Percentiles rank a stretch among this genome's conserved stretches.
Conservation (phyloP, 1,140 invertebrate genomes). For the Hirudo medicinalis region DNA sequence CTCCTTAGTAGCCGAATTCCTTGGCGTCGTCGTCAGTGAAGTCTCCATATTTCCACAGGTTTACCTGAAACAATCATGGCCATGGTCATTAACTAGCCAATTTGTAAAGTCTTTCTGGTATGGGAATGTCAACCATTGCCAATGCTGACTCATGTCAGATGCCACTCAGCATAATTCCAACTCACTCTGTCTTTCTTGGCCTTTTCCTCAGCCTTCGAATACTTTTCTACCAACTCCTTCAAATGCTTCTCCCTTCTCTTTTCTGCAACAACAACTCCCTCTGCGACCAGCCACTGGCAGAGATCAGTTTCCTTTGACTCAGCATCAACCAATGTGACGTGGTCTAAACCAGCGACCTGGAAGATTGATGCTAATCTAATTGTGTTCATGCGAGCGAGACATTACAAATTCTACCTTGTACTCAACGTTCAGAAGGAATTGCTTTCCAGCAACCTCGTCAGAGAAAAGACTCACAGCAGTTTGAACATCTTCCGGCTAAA, state of each 20-base stretch:
- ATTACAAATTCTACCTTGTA: conserved; percentile 34
- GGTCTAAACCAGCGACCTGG: conserved; percentile 47
- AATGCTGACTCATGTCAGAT: too few species aligned
- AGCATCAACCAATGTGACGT: conserved; percentile 54
- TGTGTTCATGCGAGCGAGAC: not conserved
- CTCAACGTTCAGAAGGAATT: conserved; percentile 46
- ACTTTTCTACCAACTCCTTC: conserved; percentile 65
- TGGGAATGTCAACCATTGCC: too few species aligned
- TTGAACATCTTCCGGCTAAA: conserved; percentile 52
- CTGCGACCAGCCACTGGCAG: conserved; percentile 64
- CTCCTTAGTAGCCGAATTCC: conserved; percentile 54
- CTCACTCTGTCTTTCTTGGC: conserved; percentile 60
- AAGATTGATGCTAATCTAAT: not conserved
- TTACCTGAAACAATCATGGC: conserved; percentile 45
- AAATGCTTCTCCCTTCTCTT: conserved; percentile 64
- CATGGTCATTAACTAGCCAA: not conserved
- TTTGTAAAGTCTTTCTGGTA: too few species aligned
- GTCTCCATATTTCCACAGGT: conserved; percentile 90
- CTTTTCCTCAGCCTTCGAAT: conserved; percentile 64
- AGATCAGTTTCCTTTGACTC: conserved; percentile 56
- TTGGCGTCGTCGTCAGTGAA: conserved; percentile 86
- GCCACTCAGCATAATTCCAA: conserved; percentile 4
- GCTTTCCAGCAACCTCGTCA: conserved; percentile 35
- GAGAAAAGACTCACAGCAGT: conserved; percentile 53
- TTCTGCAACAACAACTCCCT: conserved; percentile 60